Evolutionary conservation across 2,113 vertebrate species (phyloP), one percentile per base, ranked within the genome.

Genomic region (Caretta caretta): DNA sequence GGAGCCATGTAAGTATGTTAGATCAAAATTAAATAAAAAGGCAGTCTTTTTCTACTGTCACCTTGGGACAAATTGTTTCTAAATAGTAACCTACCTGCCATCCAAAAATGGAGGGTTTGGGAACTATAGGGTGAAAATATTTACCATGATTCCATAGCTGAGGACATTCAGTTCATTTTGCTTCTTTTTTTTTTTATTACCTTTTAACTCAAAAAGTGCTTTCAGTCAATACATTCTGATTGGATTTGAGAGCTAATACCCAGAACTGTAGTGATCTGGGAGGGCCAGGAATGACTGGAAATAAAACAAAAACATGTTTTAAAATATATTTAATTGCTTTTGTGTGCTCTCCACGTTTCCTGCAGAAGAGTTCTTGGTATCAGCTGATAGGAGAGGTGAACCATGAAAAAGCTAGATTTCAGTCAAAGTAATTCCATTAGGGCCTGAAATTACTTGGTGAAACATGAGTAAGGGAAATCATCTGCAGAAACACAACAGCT

Each of bases 381-480:
- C 98, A 98, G 98, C 98, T 98, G 98, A 98, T 91, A 89, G 10
- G 16, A 92, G 96, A 97, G 87, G 94, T 92, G 96, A 98, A 94
- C 97, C 97, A 92, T 97, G 97, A 96, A 97, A 95, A 98, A 69
- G 0, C 94, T 83, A 92, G 89, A 90, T 96, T 98, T 95, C 3
- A 20, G 96, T 96, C 96, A 97, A 90, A 97, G 94, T 98, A 97
- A 98, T 98, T 98, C 97, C 97, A 98, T 98, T 98, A 98, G 93
- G 96, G 94, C 94, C 95, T 98, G 94, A 96, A 98, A 98, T 95
- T 97, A 94, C 94, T 98, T 94, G 94, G 96, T 97, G 97, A 98
- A 98, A 98, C 98, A 93, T 72, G 96, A 98, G 98, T 92, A 98
- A 97, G 97, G 97, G 96, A 98, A 98, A 98, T 97, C 97, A 96